Evolutionary conservation across 2,113 vertebrate genomes (phyloP).

Genomic region (Recurvirostra avosetta): DNA sequence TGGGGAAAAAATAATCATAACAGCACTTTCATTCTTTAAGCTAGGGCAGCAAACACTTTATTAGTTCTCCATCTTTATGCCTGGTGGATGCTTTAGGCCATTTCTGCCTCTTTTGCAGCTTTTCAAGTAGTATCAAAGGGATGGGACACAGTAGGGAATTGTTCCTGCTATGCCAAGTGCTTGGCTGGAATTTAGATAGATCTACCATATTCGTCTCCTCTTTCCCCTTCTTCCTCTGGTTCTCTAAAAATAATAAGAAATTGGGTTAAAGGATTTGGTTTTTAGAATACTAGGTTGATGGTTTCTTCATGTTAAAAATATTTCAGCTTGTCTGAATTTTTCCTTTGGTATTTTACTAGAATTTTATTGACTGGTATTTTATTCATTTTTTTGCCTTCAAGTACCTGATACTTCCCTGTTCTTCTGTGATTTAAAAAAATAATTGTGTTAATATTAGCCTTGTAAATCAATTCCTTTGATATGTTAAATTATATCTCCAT

Average conservation of each 20-base stretch:
- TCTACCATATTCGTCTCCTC: neutral
- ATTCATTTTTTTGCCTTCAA: neutral
- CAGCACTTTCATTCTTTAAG: neutral
- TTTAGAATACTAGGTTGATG: neutral
- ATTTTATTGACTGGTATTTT: neutral
- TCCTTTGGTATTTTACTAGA: neutral
- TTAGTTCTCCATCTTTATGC: neutral
- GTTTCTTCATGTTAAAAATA: neutral
- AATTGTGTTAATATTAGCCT: neutral
- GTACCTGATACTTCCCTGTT: neutral
- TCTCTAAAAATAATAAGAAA: neutral
- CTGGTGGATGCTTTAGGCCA: neutral
- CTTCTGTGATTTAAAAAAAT: neutral
- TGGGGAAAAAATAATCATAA: neutral
- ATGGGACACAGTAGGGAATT: neutral
- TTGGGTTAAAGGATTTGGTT: neutral
- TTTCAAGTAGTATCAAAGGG: neutral
- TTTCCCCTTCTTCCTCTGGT: rapidly evolving
- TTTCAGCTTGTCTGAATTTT: neutral
- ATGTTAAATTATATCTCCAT: neutral
- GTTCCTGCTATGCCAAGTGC: neutral
- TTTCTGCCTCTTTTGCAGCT: neutral
- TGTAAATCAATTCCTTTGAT: neutral
- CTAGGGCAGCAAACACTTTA: neutral
- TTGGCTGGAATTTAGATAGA: neutral